Percentiles rank a stretch among this genome's conserved stretches.
phyloP scores from a whole-genome alignment of 2,888 invertebrate species.

The Dryomyza anilis region DNA sequence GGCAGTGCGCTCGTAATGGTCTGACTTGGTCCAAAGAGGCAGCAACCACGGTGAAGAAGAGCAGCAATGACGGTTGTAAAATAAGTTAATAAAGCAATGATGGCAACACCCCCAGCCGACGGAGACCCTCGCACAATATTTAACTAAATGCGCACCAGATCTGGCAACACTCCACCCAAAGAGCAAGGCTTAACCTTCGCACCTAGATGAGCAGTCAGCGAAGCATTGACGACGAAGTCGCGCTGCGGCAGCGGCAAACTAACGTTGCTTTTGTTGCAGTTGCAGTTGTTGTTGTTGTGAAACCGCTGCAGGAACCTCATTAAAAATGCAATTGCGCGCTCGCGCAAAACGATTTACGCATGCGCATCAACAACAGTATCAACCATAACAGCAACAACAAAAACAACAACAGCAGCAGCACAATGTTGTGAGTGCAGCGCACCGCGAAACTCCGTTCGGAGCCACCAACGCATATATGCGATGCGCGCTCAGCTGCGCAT shows the following conservation, averaged over 20 bases:
- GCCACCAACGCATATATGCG: conserved; percentile 26
- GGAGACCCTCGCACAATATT: not conserved
- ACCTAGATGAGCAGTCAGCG: conserved; percentile 28
- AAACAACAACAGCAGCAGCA: conserved; percentile 3
- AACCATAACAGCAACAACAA: conserved; percentile 44
- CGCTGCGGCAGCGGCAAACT: conserved; percentile 18
- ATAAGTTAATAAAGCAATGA: not conserved
- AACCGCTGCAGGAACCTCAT: conserved; percentile 2
- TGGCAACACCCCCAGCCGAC: not conserved
- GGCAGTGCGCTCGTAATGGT: not conserved
- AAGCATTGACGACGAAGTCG: conserved; percentile 6
- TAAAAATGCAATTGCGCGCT: conserved; percentile 1
- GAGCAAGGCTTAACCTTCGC: conserved; percentile 30
- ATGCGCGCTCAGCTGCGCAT: conserved; percentile 21
- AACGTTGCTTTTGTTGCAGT: conserved; percentile 7
- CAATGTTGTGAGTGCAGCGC: not conserved
- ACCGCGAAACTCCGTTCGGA: not conserved
- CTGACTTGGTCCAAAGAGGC: not conserved
- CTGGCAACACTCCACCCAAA: conserved; percentile 29
- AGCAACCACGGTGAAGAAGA: not conserved
- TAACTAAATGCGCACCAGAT: conserved; percentile 1
- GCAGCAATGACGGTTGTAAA: not conserved
- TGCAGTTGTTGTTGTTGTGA: conserved; percentile 23
- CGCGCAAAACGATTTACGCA: conserved; percentile 15
- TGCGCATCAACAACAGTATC: not conserved